Percentiles rank a stretch among this genome's conserved stretches.
Conservation (phyloP, 2,113 vertebrate species). For the Percopsis transmontana region DNA sequence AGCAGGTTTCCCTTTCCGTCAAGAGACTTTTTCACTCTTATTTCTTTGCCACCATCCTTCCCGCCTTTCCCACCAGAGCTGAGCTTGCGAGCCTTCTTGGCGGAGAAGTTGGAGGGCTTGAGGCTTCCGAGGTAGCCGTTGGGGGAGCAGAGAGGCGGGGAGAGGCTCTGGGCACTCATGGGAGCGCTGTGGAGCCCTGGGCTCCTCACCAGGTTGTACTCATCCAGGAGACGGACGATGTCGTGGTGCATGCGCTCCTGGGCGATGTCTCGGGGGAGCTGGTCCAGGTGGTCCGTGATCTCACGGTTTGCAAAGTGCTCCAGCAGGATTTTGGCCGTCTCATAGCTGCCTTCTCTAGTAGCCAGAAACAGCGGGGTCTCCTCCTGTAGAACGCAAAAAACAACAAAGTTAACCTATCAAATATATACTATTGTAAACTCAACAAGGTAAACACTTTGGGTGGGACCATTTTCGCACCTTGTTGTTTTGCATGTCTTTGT, state of each 20-base stretch:
- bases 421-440: not conserved
- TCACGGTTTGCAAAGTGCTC: constrained; percentile 96
- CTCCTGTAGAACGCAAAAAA: constrained; percentile 78
- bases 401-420: constrained; percentile 3
- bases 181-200: constrained; percentile 82
- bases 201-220: constrained; percentile 93
- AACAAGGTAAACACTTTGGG: not conserved
- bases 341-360: constrained; percentile 94
- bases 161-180: constrained; percentile 81
- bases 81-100: constrained; percentile 92
- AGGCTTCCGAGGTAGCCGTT: constrained; percentile 88
- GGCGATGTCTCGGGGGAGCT: constrained; percentile 92
- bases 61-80: constrained; percentile 84
- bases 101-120: constrained; percentile 71
- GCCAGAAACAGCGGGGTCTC: constrained; percentile 95
- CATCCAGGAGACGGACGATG: constrained; percentile 93
- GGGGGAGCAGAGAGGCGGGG: constrained; percentile 92
- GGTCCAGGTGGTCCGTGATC: constrained; percentile 98
- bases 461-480: constrained; percentile 79
- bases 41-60: constrained; percentile 87
- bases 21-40: constrained; percentile 84
- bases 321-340: constrained; percentile 92
- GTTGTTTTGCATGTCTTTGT: constrained; percentile 99
- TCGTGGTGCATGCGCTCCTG: constrained; percentile 98
- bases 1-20: constrained; percentile 88